Evolutionary conservation across 1,140 invertebrate species (phyloP), one percentile per base, ranked within the genome.

Genomic region (Zophobas morio): DNA sequence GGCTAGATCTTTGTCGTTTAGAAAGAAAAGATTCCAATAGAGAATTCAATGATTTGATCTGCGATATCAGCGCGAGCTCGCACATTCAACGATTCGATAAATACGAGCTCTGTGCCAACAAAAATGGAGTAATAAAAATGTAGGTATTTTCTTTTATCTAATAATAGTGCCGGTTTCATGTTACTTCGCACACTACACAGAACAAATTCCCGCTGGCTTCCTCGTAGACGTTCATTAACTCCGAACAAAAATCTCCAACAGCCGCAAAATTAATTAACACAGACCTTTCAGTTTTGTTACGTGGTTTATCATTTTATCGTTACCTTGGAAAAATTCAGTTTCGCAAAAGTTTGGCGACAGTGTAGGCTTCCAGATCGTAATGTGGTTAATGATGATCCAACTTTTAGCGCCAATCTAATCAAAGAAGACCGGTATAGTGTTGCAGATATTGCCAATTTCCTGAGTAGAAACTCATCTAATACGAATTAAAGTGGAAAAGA

Each of bases 331-430:
- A 46, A 46, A 46, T 46, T 46, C 3, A 46, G 8, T 46, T 46
- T 8, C 42, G 42, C 8, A 46, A 46, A 46, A 46, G 8, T 8
- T 46, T 46, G 3, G 42, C 42, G 42, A 46, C 42, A 46, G 3
- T 8, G 42, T 4, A 46, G 42, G 8, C 42, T 46, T 46, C 42
- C 42, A 46, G 3, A 4, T 46, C 8, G 3, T 46, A 3, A 8
- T 46, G 42, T 46, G 3, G 8, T 2, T 20, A 20, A 51, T n/a
- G 4, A 20, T 20, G 2, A n/a, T 20, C 2, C n/a, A 20, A 51
- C 49, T 57, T 66, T 66, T 66, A 66, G 60, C 4, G 60, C 35
- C 60, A 42, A 66, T 66, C 60, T 66, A 66, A 66, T 66, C 56
- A 60, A 60, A 60, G 56, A 2, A 36, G 34, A 46, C 37, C 36